Base-by-base conservation (phyloP, 2,113 vertebrate species). In the Halichoeres trimaculatus region DNA sequence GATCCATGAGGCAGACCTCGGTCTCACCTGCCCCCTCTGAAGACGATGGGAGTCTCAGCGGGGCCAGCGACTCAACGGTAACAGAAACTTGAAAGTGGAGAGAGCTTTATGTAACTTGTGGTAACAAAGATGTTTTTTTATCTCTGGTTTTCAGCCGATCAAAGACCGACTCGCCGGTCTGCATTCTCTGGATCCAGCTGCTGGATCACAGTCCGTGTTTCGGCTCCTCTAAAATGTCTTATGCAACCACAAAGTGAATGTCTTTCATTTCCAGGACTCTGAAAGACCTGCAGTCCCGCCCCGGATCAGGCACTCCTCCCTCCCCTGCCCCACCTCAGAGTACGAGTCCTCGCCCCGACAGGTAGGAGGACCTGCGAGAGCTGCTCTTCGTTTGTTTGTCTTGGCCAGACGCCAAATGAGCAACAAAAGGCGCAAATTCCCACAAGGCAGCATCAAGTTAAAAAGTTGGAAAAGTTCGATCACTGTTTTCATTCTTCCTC, bases 311-410 rank as follows among this genome's bases (percentile, higher is more conserved):
- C 63, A 16, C 12, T 3, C 40, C 14, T 23, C 60, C 13, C n/a
- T 73, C 3, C 22, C 23, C 0, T 0, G 2, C 20, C 4, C 50
- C 3, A 1, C 3, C 6, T 50, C 69, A 1, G 8, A 9, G 61
- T 3, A 1, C 40, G 65, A 60, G 8, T 0, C 2, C 24, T 48
- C 24, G 0, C 20, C 53, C 61, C 2, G 1, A 22, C 70, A 69
- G 83, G 85, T 87, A 84, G 43, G 70, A 51, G 8, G 35, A 10
- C 9, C 10, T 9, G 13, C 11, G 14, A 36, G 20, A 62, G 4
- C 8, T 11, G 8, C 9, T 51, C 20, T 20, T 12, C 38, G 35
- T 19, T 2, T 57, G 8, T 0, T 0, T 0, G 10, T 0, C 35
- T 36, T 36, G 9, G 2, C 45, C 52, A 0, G 19, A 19, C 40